A percentile compares a stretch with the other conserved stretches of the same genome.
Conservation (phyloP, 2,113 vertebrate genomes). For the Aptenodytes forsteri region DNA sequence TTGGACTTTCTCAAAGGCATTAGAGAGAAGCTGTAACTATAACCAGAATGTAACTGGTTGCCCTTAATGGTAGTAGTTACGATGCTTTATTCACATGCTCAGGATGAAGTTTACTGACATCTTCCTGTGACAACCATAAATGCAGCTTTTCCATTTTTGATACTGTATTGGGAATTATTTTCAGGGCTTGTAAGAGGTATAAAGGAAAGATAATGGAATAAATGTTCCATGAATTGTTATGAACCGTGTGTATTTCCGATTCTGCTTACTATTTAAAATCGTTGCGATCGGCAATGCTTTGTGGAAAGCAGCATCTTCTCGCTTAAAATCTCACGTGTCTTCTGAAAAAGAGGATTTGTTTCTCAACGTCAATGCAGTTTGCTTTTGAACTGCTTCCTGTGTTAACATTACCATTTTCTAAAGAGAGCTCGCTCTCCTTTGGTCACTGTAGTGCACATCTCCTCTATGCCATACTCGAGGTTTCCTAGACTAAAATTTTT, state of each 20-base stretch:
- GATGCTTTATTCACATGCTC: not conserved
- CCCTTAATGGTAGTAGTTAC: not conserved
- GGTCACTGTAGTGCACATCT: not conserved
- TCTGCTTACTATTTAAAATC: not conserved
- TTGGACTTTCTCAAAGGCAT: not conserved
- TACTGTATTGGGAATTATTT: not conserved
- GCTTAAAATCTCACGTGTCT: not conserved
- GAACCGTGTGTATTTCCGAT: not conserved
- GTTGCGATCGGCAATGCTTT: rapidly evolving
- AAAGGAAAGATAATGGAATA: not conserved
- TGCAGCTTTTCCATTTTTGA: not conserved
- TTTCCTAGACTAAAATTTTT: not conserved
- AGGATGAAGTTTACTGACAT: not conserved
- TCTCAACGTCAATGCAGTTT: not conserved
- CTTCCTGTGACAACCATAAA: not conserved
- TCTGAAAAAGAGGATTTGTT: not conserved
- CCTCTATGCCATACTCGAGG: not conserved
- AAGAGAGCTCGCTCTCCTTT: not conserved
- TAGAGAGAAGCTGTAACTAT: not conserved
- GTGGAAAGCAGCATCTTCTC: not conserved
- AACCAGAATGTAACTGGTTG: not conserved
- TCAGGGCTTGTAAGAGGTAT: not conserved
- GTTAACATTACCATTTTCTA: not conserved
- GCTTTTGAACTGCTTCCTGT: not conserved
- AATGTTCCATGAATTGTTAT: not conserved